phyloP scores from a whole-genome alignment of 2,888 invertebrate species.

The Eretmocerus hayati region DNA sequence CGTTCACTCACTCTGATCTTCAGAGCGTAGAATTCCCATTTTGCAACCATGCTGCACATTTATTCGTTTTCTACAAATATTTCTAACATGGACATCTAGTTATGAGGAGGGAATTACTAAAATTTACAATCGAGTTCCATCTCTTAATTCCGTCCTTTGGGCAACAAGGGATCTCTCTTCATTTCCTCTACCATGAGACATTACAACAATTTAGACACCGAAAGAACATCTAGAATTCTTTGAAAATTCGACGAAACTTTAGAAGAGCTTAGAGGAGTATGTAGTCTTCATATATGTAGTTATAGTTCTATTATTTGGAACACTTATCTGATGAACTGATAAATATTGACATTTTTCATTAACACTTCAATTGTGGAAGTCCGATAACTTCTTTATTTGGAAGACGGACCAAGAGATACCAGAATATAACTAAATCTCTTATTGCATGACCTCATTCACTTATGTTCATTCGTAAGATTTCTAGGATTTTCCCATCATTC shows the following conservation, averaged over 20 bases:
- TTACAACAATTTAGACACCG: constrained; percentile 29
- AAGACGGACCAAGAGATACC: constrained; percentile 44
- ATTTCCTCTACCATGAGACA: too few relatives aligned
- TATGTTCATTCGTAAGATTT: not conserved
- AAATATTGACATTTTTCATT: too few relatives aligned
- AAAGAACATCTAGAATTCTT: constrained; percentile 34
- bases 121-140: constrained; percentile 18
- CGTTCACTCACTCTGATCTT: too few relatives aligned
- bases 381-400: not conserved
- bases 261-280: too few relatives aligned
- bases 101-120: constrained; percentile 15
- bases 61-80: constrained; percentile 15
- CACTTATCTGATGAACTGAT: too few relatives aligned
- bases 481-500: not conserved
- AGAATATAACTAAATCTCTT: constrained; percentile 42
- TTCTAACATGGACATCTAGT: constrained; percentile 24
- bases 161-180: constrained; percentile 9
- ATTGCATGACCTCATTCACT: constrained; percentile 5
- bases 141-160: constrained; percentile 16
- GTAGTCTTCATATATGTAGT: too few relatives aligned
- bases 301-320: too few relatives aligned
- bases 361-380: too few relatives aligned
- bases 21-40: constrained; percentile 17
- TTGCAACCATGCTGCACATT: constrained; percentile 34
- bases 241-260: constrained; percentile 24